Evolutionary conservation across 2,797 vertebrate genomes (phyloP), one percentile per base, ranked within the genome.

Genomic region (Malacoctenus gilli): DNA sequence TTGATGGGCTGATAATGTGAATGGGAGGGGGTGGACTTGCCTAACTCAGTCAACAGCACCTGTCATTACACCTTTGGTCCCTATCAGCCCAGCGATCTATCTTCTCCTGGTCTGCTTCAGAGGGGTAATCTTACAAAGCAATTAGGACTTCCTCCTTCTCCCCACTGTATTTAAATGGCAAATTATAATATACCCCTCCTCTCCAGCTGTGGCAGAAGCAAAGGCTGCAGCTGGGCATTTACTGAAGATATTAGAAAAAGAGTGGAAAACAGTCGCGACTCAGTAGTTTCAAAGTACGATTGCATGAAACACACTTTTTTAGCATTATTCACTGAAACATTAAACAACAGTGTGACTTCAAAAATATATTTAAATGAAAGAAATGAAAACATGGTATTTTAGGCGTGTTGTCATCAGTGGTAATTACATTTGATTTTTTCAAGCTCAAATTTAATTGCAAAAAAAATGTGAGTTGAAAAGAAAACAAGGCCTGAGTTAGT

Each of bases 31-130:
- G 72, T 76, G 65, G 72, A 77, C 82, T 80, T 74, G 60, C 75
- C 80, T 69, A 77, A 84, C 83, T 79, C 77, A 84, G 87, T 89
- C 87, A 88, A 87, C 84, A 87, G 73, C 74, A 85, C 77, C 84
- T 81, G 83, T 90, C 85, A 89, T 90, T 90, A 85, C 77, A 87
- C 83, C 80, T 86, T 84, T 85, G 83, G 78, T 87, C 82, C 72
- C 79, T 75, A 87, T 86, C 84, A 86, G 75, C 57, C 66, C 18
- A 53, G 65, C 30, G 52, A 85, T 89, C 80, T 65, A 59, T 84
- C 83, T 85, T 73, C 74, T 84, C 70, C 80, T 34, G 36, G 52
- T 77, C 42, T 59, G 57, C 75, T 85, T 84, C 72, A 77, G 77
- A 77, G 44, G 57, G 53, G 69, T 82, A 87, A 89, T 89, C 84